Evolutionary conservation across 2,113 vertebrate species (phyloP).

Genomic region (Agapornis roseicollis): DNA sequence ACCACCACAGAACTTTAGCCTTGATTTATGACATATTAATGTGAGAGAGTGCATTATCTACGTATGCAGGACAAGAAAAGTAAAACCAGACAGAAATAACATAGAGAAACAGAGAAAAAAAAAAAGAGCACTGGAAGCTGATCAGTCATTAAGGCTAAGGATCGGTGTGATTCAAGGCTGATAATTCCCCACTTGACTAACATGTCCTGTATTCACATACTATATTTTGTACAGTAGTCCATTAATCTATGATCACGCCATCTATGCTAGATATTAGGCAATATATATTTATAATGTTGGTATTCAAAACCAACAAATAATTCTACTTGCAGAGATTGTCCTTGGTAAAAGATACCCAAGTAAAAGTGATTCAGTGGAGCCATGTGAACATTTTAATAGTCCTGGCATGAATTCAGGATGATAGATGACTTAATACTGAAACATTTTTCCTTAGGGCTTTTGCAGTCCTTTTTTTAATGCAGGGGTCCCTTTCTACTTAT

Average conservation of each 20-base stretch:
- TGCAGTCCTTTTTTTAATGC: neutral
- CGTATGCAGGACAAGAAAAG: neutral
- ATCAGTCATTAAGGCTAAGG: neutral
- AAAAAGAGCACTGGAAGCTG: neutral
- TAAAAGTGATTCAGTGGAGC: neutral
- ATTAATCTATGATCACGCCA: neutral
- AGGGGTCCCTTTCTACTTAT: neutral
- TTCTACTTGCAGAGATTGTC: neutral
- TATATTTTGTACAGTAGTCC: neutral
- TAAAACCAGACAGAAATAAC: neutral
- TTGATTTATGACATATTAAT: neutral
- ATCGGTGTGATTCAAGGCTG: neutral
- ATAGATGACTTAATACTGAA: neutral
- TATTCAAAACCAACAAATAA: neutral
- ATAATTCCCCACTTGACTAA: neutral
- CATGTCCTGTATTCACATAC: neutral
- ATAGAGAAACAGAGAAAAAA: neutral
- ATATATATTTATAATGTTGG: neutral
- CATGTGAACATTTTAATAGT: neutral
- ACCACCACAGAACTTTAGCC: neutral
- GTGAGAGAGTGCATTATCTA: neutral
- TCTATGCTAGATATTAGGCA: neutral
- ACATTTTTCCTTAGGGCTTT: neutral
- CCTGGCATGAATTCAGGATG: neutral
- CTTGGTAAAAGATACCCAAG: neutral